Conservation (phyloP, 2,113 vertebrate genomes). For the Lepidothrix coronata region DNA sequence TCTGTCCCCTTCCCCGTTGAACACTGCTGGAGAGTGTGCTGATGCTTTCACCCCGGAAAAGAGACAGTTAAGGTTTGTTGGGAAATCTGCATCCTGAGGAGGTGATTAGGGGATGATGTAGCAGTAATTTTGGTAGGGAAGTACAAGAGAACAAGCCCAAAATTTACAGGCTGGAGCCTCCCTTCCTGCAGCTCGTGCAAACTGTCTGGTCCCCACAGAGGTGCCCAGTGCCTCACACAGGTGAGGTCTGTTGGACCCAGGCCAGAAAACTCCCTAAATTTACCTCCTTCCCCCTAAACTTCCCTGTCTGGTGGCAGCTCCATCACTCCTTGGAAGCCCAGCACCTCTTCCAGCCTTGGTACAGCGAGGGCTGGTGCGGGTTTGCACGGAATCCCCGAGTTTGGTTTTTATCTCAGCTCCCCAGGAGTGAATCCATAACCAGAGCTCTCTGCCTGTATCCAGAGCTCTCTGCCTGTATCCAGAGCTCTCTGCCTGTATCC, state of each 20-base stretch:
- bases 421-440: background rate
- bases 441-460: background rate
- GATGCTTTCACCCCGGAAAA: background rate
- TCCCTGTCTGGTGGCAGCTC: background rate
- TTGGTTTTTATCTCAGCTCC: background rate
- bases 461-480: background rate
- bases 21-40: background rate
- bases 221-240: background rate
- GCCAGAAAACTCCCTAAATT: background rate
- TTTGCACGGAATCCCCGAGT: accelerated
- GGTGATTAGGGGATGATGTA: background rate
- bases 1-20: accelerated
- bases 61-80: background rate
- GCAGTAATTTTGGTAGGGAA: background rate
- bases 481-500: background rate
- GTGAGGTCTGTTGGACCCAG: background rate
- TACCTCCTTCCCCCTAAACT: background rate
- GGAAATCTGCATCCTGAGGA: background rate
- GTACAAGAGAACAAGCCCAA: background rate
- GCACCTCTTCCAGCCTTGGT: background rate
- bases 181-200: background rate
- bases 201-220: background rate
- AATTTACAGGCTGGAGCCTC: background rate
- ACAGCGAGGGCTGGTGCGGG: accelerated
- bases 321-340: background rate